Evolutionary conservation across 1,140 invertebrate species (phyloP).

Genomic region (Drosophila insularis): DNA sequence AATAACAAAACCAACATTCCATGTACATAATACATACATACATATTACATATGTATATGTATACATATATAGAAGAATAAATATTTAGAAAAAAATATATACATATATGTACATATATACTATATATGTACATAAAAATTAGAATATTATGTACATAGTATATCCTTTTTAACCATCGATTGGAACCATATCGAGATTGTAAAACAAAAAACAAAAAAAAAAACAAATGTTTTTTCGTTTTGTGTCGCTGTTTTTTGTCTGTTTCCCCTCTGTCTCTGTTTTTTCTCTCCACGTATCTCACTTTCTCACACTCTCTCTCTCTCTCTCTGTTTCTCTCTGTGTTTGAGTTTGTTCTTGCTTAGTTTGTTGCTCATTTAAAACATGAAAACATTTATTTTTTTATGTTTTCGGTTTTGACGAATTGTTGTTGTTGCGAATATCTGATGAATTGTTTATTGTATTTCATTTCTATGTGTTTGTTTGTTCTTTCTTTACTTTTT

Average conservation of each 20-base stretch:
- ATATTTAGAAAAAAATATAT: background rate
- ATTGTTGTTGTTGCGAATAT: slow-evolving; percentile 31
- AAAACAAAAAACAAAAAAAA: slow-evolving; percentile 21
- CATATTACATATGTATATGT: slow-evolving; percentile 19
- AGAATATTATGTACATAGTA: background rate
- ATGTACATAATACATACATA: slow-evolving; percentile 10
- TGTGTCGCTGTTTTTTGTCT: slow-evolving; percentile 21
- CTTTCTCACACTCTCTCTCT: slow-evolving; percentile 4
- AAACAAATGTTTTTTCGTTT: slow-evolving; percentile 37
- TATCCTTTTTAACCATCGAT: background rate
- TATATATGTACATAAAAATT: too few species aligned
- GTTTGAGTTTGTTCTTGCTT: slow-evolving; percentile 15
- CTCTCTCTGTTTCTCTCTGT: slow-evolving; percentile 20
- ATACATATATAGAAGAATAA: slow-evolving; percentile 9
- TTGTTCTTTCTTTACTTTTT: slow-evolving; percentile 55
- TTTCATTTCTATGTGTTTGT: slow-evolving; percentile 47
- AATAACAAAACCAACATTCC: background rate
- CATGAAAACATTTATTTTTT: slow-evolving; percentile 8
- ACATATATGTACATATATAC: too few species aligned
- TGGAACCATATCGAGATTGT: slow-evolving; percentile 30
- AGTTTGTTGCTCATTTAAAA: slow-evolving; percentile 12
- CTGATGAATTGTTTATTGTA: slow-evolving; percentile 36
- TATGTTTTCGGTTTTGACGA: slow-evolving; percentile 25
- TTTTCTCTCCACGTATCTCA: background rate
- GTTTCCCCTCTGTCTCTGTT: slow-evolving; percentile 12